A percentile compares a stretch with the other conserved stretches of the same genome.
phyloP scores from a whole-genome alignment of 92 coral and sea anemone genomes.

The Zoanthus sansibaricus region DNA sequence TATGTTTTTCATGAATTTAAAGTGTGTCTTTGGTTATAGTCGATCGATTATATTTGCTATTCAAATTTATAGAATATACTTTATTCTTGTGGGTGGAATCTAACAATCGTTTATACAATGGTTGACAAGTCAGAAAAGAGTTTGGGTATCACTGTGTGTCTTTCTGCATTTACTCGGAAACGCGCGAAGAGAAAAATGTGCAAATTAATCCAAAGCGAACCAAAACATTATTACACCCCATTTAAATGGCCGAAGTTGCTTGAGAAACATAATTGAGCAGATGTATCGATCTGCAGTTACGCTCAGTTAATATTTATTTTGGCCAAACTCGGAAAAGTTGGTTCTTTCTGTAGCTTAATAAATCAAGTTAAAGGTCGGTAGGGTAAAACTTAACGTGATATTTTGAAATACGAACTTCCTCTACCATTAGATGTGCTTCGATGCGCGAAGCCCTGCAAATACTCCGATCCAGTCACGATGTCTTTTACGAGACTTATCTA shows the following conservation, averaged over 20 bases:
- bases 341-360: neutral
- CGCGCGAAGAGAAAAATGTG: neutral
- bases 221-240: neutral
- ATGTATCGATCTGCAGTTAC: no score
- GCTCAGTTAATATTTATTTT: no score
- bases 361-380: neutral
- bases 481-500: neutral
- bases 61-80: neutral
- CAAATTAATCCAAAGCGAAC: neutral
- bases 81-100: neutral
- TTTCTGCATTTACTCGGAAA: neutral
- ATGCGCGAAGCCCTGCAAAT: conserved; percentile 4
- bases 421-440: conserved; percentile 19
- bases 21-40: neutral
- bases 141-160: neutral
- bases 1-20: conserved; percentile 21
- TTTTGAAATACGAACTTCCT: conserved; percentile 43
- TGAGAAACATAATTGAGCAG: neutral
- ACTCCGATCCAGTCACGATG: conserved; percentile 10
- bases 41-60: neutral
- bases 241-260: neutral
- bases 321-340: neutral
- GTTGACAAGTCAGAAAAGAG: neutral
- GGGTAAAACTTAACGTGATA: conserved; percentile 13
- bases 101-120: conserved; percentile 1